Evolutionary conservation across 2,113 vertebrate genomes (phyloP).

Genomic region (Gallinago jamesoni): DNA sequence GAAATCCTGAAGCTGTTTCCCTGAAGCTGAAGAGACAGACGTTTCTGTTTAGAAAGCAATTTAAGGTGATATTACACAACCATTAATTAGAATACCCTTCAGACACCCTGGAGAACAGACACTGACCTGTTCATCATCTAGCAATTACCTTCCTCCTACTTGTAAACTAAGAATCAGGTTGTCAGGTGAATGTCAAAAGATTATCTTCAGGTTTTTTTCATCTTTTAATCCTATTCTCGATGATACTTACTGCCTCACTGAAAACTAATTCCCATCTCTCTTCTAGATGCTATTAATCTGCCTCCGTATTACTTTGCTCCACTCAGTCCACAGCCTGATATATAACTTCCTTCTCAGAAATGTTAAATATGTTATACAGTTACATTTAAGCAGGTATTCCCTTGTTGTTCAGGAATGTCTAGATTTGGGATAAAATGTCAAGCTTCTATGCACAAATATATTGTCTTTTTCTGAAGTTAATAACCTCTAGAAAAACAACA

Average conservation of each 20-base stretch:
- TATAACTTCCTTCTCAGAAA: neutral
- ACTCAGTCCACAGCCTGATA: neutral
- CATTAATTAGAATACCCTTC: constrained; percentile 10
- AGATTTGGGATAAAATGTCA: neutral
- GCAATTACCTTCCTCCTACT: neutral
- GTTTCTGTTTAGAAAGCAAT: neutral
- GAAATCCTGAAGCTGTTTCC: neutral
- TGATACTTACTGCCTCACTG: neutral
- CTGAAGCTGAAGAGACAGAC: neutral
- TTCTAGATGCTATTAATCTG: neutral
- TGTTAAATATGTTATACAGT: neutral
- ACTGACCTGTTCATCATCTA: neutral
- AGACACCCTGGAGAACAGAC: neutral
- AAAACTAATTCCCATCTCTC: neutral
- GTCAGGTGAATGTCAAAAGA: neutral
- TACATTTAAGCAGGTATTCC: neutral
- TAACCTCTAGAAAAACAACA: neutral
- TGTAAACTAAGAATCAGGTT: neutral
- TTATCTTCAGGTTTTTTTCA: neutral
- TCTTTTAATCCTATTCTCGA: neutral
- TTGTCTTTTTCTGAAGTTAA: neutral
- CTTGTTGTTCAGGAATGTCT: neutral
- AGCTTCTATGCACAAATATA: neutral
- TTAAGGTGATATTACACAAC: neutral
- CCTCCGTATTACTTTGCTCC: neutral